Evolutionary conservation across 2,113 vertebrate genomes (phyloP), one percentile per base, ranked within the genome.

Genomic region (Todiramphus chloris): DNA sequence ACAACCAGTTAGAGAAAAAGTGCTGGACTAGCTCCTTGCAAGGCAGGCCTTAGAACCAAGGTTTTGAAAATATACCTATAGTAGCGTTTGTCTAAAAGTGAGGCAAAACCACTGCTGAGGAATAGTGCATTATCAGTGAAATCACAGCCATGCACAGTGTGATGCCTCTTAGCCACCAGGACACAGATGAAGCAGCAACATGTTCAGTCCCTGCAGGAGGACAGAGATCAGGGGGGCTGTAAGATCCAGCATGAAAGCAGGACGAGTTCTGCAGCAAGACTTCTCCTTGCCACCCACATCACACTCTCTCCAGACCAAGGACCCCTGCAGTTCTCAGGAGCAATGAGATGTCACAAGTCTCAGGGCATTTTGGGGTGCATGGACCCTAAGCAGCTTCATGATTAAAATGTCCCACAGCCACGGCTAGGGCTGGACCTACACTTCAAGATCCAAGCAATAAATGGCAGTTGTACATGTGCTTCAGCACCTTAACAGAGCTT

Each of bases 121-220:
- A 84, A 23, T 10, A 63, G 30, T 7, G 6, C 8, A 6, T 67
- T 66, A 39, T 30, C 30, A 66, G 2, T 4, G 4, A 64, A 85
- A 64, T 51, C 58, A 59, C 11, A 85, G 27, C 33, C 11, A 60
- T 0, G 0, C 17, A 33, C 4, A 46, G 13, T 5, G 25, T 21
- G 66, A 4, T 10, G 20, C 28, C 39, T n/a, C 55, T 60, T 23
- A 62, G 50, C 46, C 58, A 79, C 44, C 51, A 74, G 56, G 16
- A 55, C 17, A 60, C 15, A 37, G 70, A 64, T 13, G 35, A 11
- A 81, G 59, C 37, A 81, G 63, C 37, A 70, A 3, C 6, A 17
- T 1, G 2, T 76, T 78, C 44, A 68, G 76, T 20, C 41, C 19
- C 76, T 63, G 11, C 50, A 69, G 55, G 18, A 67, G 6, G 39